Conservation (phyloP, 2,113 vertebrate species). For the Psilopsiagon aurifrons region DNA sequence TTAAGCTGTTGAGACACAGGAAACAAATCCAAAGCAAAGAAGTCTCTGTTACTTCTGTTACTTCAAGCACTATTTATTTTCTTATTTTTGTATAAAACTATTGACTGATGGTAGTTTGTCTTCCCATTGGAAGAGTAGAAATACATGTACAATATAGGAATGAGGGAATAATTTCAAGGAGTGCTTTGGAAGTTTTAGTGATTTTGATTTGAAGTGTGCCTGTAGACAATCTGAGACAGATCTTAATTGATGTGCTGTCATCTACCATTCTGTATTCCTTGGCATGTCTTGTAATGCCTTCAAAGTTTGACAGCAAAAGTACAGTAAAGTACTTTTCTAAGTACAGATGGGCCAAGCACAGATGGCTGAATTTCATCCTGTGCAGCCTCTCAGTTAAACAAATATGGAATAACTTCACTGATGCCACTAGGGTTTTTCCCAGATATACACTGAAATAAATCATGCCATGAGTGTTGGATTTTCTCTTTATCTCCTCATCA, state of each 20-base stretch:
- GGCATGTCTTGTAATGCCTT: not conserved
- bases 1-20: not conserved
- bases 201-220: not conserved
- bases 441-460: not conserved
- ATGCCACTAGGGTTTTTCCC: not conserved
- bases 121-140: not conserved
- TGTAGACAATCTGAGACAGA: not conserved
- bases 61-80: not conserved
- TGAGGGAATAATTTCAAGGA: not conserved
- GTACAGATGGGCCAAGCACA: conserved; percentile 15
- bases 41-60: not conserved
- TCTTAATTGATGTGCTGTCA: not conserved
- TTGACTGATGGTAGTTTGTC: not conserved
- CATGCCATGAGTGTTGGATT: not conserved
- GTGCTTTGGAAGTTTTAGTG: not conserved
- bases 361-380: not conserved
- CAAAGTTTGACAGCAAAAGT: not conserved
- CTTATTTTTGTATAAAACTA: not conserved
- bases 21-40: not conserved
- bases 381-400: not conserved
- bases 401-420: not conserved
- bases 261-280: not conserved
- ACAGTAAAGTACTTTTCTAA: not conserved
- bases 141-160: not conserved
- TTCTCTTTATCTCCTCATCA: not conserved